Evolutionary conservation across 2,888 invertebrate species (phyloP).

Genomic region (Scaptomyza reducta): DNA sequence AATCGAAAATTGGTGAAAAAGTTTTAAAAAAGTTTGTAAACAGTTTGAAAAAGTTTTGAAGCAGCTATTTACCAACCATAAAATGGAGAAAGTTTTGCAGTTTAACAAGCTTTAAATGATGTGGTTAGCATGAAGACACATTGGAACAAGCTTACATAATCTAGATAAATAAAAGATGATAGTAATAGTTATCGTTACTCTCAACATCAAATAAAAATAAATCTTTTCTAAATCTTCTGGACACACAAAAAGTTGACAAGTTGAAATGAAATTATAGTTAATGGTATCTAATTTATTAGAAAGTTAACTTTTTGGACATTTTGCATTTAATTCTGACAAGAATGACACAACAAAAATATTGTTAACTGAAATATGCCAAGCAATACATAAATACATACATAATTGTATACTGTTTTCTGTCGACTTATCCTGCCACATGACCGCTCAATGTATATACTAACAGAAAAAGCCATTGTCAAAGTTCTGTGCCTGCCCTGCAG

Average conservation of each 20-base stretch:
- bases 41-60: neutral
- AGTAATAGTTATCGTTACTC: too few relatives aligned
- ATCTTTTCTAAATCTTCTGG: too few relatives aligned
- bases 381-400: neutral
- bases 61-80: neutral
- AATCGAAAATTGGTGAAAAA: neutral
- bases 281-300: neutral
- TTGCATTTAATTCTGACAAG: constrained; percentile 3
- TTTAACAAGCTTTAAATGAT: neutral
- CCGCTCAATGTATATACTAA: neutral
- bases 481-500: constrained; percentile 39
- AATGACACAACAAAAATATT: constrained; percentile 19
- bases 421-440: neutral
- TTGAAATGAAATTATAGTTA: neutral
- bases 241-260: too few relatives aligned
- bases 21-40: neutral
- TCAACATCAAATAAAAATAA: too few relatives aligned
- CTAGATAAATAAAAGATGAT: neutral
- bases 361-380: constrained; percentile 26
- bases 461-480: constrained; percentile 48
- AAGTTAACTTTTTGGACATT: neutral
- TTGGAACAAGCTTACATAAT: neutral
- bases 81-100: constrained; percentile 1
- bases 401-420: neutral
- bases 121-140: neutral